phyloP scores from a whole-genome alignment of 1,140 invertebrate genomes.

The Caerostris extrusa region DNA sequence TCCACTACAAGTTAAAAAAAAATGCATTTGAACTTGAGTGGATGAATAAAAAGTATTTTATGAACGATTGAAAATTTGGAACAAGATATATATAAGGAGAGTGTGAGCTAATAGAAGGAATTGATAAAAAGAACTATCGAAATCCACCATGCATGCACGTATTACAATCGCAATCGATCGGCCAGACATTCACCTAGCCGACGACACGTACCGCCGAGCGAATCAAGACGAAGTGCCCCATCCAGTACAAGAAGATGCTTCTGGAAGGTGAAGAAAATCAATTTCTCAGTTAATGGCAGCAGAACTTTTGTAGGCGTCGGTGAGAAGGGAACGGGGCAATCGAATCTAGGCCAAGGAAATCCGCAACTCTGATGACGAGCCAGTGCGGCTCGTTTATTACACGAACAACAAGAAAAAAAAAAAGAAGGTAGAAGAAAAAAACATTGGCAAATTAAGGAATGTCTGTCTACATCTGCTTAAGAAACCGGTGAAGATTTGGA shows the following conservation, averaged over 20 bases:
- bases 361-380: slow-evolving; percentile 12
- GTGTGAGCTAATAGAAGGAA: too few relatives aligned
- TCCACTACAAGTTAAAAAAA: too few relatives aligned
- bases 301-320: slow-evolving; percentile 49
- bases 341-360: slow-evolving; percentile 71
- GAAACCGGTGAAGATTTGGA: slow-evolving; percentile 1
- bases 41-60: too few relatives aligned
- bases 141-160: too few relatives aligned
- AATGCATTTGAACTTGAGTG: too few relatives aligned
- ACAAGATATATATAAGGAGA: too few relatives aligned
- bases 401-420: slow-evolving; percentile 23
- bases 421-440: not conserved
- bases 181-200: not conserved
- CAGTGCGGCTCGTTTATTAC: not conserved
- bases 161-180: not conserved
- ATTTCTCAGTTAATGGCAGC: not conserved
- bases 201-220: not conserved
- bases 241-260: not conserved
- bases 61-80: too few relatives aligned
- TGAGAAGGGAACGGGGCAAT: slow-evolving; percentile 11
- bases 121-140: too few relatives aligned
- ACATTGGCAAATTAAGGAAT: not conserved
- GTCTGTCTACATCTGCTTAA: not conserved
- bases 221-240: not conserved
- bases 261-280: slow-evolving; percentile 6